Conservation (phyloP, 2,113 vertebrate species). For the Rostratula benghalensis region DNA sequence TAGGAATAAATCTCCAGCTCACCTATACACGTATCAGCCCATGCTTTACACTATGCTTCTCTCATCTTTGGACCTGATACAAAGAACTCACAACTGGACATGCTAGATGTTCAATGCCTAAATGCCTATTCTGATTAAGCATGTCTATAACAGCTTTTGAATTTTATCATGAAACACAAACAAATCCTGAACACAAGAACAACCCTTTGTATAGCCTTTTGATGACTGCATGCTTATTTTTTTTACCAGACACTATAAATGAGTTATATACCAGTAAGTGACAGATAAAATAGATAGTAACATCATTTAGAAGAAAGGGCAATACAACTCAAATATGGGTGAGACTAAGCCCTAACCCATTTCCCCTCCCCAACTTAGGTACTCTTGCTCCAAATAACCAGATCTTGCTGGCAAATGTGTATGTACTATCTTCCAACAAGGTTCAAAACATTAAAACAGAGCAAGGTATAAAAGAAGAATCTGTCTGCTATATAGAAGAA, state of each 20-base stretch:
- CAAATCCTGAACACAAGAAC: neutral
- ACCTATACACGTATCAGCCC: neutral
- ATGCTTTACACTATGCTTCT: neutral
- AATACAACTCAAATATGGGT: accelerated
- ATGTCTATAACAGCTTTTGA: neutral
- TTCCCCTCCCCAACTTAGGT: neutral
- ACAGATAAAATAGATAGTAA: neutral
- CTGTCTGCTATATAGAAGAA: neutral
- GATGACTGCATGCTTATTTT: neutral
- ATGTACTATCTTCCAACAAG: neutral
- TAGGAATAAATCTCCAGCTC: neutral
- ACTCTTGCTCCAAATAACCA: neutral
- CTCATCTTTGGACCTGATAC: neutral
- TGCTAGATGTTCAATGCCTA: accelerated
- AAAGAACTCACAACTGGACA: neutral
- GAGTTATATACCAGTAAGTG: neutral
- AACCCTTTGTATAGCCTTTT: neutral
- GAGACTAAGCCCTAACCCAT: neutral
- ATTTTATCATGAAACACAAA: neutral
- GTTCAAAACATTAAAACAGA: neutral
- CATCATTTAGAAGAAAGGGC: neutral
- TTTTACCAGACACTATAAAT: neutral
- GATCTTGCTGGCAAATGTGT: too few relatives aligned
- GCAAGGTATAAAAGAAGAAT: neutral
- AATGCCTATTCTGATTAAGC: neutral